Evolutionary conservation across 2,113 vertebrate species (phyloP), one percentile per base, ranked within the genome.

Genomic region (Lagenorhynchus albirostris): DNA sequence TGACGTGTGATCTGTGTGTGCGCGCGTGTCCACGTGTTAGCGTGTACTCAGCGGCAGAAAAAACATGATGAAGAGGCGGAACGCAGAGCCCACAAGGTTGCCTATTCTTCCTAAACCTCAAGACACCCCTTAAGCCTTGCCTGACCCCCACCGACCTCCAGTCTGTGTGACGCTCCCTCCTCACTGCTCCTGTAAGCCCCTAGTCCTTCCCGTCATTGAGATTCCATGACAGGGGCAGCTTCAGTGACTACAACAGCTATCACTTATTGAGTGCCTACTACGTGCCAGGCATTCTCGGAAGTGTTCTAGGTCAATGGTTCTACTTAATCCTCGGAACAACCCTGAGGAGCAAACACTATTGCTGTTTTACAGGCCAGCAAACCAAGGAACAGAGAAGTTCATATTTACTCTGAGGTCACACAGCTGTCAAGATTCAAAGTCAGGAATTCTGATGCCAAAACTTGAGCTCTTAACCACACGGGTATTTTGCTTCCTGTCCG

Each of bases 331-430:
- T 38, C 36, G 53, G 33, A 87, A 92, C 63, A 81, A 76, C 31
- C 14, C 67, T 58, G 50, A 1, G 11, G 63, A 41, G 67, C 33
- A 29, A 84, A 41, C 21, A 44, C 17, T 62, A 15, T 25, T 29
- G 33, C 41, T 77, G 11, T 71, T 58, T 74, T 83, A 87, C 10
- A 81, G 47, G 53, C 14, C 71, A 96, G 65, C 70, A 89, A 85
- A 93, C 36, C 13, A 18, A 79, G 29, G 41, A 89, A 85, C 23
- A 70, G 92, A 86, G 6, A 88, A 55, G 88, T 92, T 74, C 23
- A 58, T 85, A 79, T 77, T 94, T 76, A 63, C 6, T 58, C 21
- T 33, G 68, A 62, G 63, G n/a, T 81, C 47, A 23, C 81, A 70
- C 26, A 36, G 65, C 85, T 62, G 11, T 38, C 20, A 41, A 65